phyloP scores from a whole-genome alignment of 1,140 invertebrate genomes.

The Drosophila dunni region DNA sequence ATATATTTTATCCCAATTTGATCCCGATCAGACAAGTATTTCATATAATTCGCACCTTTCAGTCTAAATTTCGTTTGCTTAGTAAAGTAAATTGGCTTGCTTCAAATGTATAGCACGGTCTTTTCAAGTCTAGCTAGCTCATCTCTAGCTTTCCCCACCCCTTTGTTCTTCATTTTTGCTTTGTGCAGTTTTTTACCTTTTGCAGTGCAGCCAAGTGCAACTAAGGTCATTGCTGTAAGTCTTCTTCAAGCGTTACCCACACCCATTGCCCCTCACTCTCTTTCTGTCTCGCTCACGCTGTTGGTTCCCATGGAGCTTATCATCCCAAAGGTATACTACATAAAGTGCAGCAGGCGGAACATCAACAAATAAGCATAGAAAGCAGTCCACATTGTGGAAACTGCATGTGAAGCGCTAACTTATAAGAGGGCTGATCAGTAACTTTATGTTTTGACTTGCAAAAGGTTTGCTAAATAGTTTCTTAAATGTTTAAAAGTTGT shows the following conservation, averaged over 20 bases:
- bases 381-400: constrained; percentile 28
- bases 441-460: too few relatives aligned
- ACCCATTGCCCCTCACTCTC: not conserved
- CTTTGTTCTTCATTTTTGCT: constrained; percentile 1
- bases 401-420: constrained; percentile 11
- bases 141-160: too few relatives aligned
- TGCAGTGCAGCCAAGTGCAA: constrained; percentile 30
- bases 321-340: constrained; percentile 36
- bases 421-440: constrained; percentile 8
- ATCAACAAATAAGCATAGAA: constrained; percentile 56
- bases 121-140: too few relatives aligned
- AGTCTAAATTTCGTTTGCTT: too few relatives aligned
- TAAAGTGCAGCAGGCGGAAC: constrained; percentile 36
- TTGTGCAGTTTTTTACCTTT: constrained; percentile 5
- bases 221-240: constrained; percentile 45
- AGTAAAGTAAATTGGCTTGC: not conserved
- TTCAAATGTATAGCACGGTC: not conserved
- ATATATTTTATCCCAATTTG: not conserved
- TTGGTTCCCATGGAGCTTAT: constrained; percentile 22
- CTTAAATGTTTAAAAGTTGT: too few relatives aligned
- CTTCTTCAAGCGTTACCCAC: constrained; percentile 7
- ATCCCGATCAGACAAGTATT: too few relatives aligned
- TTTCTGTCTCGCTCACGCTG: not conserved
- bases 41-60: too few relatives aligned
- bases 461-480: too few relatives aligned